Percentiles rank a stretch among this genome's conserved stretches.
phyloP scores from a whole-genome alignment of 30 jellyfish, hydroid and myxozoan genomes.

The Aurelia coerulea region DNA sequence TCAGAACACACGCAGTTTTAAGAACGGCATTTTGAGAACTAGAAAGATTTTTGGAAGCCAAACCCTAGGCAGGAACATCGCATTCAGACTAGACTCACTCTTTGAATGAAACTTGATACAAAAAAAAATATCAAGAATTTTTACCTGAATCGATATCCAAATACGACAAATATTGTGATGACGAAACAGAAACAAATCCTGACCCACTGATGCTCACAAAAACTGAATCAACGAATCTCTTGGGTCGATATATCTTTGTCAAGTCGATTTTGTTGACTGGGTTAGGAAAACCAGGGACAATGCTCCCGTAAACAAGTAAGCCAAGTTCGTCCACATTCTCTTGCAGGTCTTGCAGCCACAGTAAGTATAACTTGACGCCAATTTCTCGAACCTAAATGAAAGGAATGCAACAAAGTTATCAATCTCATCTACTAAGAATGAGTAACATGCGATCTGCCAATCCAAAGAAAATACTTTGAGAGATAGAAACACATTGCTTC shows the following conservation, averaged over 20 bases:
- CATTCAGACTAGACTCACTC: no score
- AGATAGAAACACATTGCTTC: no score
- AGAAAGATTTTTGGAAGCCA: no score
- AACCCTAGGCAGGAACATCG: no score
- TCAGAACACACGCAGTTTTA: no score
- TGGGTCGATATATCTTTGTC: slow-evolving; percentile 57
- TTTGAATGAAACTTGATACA: not conserved
- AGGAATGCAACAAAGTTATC: no score
- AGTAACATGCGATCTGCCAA: no score
- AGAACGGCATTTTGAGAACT: no score
- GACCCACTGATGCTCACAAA: slow-evolving; percentile 79
- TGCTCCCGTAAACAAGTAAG: slow-evolving; percentile 86
- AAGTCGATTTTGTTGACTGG: slow-evolving; percentile 56
- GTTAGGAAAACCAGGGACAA: slow-evolving; percentile 89
- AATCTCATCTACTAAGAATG: no score
- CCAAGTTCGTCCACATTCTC: slow-evolving; percentile 87
- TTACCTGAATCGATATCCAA: slow-evolving; percentile 85
- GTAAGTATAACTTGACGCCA: slow-evolving; percentile 77
- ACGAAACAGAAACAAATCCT: slow-evolving; percentile 36
- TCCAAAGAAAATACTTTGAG: no score
- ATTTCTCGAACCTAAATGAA: slow-evolving; percentile 78
- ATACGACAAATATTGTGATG: slow-evolving; percentile 53
- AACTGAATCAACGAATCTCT: slow-evolving; percentile 57
- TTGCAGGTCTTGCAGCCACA: slow-evolving; percentile 94
- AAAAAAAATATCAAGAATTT: not conserved